Base-by-base conservation (phyloP, 1,140 invertebrate species). In the Drosophila willistoni region DNA sequence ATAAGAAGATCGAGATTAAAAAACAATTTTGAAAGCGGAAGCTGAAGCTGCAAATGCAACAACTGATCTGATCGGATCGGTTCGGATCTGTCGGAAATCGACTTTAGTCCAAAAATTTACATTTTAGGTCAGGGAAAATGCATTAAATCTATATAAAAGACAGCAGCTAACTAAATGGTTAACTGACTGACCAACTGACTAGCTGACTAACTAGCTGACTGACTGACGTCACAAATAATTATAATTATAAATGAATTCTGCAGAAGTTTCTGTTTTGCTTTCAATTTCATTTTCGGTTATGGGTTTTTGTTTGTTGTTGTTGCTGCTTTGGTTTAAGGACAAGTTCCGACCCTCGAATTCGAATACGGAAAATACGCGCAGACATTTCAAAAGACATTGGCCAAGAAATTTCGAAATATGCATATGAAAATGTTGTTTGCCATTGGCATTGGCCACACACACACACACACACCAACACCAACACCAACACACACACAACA, bases 201-300 rank as follows among this genome's bases (percentile, higher is more conserved):
- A 2, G 9, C 33, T 34, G 1, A 3, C 34, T 36, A 1, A 12
- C 34, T 36, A 1, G 9, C 42, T 62, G 36, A 17, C 55, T 56
- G 60, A 62, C 75, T 65, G 39, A 65, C 73, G 77, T 78, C 68
- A 44, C 17, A 66, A 75, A 81, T 81, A 69, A 25, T 86, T 81
- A 86, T 86, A 78, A 68, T 80, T 83, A 81, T 83, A 83, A 79
- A 87, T 79, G 41, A 86, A 77, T 87, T 86, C 83, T 86, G 83
- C 79, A 86, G 83, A 86, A 86, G 71, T 86, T 82, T 87, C 83
- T 78, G 33, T 34, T 66, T 54, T 57, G 67, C 71, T 82, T 83
- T 82, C 68, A 64, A 59, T 83, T 63, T 83, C 60, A 64, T 65
- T 68, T 81, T 71, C 14, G 22, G 7, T 13, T 56, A 54, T 33